These are phyloP conservation scores for Toxonevra muliebris DNA, from an alignment of 2,888 invertebrate genomes.

Conservation along the genomic window DNA sequence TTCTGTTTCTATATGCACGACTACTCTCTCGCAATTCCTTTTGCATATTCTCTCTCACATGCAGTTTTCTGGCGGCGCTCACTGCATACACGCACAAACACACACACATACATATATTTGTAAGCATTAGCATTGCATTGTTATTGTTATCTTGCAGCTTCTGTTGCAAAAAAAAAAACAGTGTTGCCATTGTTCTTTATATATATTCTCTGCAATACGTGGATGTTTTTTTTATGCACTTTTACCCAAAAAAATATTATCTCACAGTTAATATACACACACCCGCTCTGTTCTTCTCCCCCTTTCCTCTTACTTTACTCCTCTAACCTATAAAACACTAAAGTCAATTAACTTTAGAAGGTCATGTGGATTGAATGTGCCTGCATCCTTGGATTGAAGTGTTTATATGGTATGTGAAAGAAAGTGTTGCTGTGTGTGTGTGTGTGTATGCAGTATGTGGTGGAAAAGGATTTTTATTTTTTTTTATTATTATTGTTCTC, in stretches of 20 bases:
- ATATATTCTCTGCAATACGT: background rate
- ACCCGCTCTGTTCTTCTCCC: background rate
- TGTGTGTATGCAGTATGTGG: slow-evolving; percentile 10
- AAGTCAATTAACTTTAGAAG: slow-evolving; percentile 59
- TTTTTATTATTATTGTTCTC: too few species aligned
- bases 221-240: slow-evolving; percentile 17
- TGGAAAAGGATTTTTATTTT: too few species aligned
- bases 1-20: slow-evolving; percentile 6
- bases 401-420: background rate
- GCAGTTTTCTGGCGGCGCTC: too few species aligned
- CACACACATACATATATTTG: too few species aligned
- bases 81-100: too few species aligned
- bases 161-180: slow-evolving; percentile 5
- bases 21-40: background rate
- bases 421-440: background rate
- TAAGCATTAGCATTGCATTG: background rate
- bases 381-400: slow-evolving; percentile 29
- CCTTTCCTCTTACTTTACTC: slow-evolving; percentile 26
- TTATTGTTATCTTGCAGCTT: background rate
- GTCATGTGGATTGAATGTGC: slow-evolving; percentile 41
- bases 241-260: slow-evolving; percentile 31
- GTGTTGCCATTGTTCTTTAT: slow-evolving; percentile 28
- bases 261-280: background rate
- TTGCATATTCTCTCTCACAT: background rate
- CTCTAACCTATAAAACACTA: slow-evolving; percentile 18